phyloP scores from a whole-genome alignment of 2,113 vertebrate genomes.

The Pangasianodon gigas region DNA sequence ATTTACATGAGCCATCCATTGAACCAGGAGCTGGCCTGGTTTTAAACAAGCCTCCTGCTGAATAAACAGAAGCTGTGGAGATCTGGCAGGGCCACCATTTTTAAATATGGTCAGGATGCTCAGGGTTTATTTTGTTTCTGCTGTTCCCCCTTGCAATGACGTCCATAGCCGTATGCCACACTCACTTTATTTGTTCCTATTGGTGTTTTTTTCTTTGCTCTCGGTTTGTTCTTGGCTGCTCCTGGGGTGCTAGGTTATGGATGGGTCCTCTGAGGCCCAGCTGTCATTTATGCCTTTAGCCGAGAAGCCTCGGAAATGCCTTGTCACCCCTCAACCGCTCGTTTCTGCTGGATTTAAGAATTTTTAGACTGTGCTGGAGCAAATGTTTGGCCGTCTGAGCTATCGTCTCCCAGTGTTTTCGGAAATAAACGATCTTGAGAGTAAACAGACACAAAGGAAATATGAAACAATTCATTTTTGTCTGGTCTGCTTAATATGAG shows the following conservation, averaged over 20 bases:
- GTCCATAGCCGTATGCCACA: constrained; percentile 19
- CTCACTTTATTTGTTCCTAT: constrained; percentile 19
- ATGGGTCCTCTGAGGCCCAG: constrained; percentile 44
- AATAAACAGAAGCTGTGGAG: constrained; percentile 47
- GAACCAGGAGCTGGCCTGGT: constrained; percentile 36
- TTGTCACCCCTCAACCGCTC: constrained; percentile 35
- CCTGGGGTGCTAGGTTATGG: constrained; percentile 32
- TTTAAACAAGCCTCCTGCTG: constrained; percentile 42
- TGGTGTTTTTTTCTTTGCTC: constrained; percentile 23
- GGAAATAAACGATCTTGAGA: constrained; percentile 48
- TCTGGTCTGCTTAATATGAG: constrained; percentile 45
- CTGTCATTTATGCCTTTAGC: constrained; percentile 49
- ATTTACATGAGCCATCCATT: constrained; percentile 32
- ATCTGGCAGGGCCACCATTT: constrained; percentile 29
- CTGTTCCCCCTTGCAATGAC: constrained; percentile 21
- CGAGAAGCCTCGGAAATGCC: constrained; percentile 32
- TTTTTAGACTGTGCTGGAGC: constrained; percentile 35
- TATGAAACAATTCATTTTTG: constrained; percentile 50
- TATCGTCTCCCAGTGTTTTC: constrained; percentile 11
- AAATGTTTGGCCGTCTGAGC: constrained; percentile 8
- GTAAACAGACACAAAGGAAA: constrained; percentile 45
- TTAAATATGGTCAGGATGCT: constrained; percentile 40
- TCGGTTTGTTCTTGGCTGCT: constrained; percentile 23
- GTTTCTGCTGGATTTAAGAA: constrained; percentile 43
- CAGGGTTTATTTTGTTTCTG: constrained; percentile 39